Base-by-base conservation (phyloP, 2,113 vertebrate genomes). In the Cheilinus undulatus region DNA sequence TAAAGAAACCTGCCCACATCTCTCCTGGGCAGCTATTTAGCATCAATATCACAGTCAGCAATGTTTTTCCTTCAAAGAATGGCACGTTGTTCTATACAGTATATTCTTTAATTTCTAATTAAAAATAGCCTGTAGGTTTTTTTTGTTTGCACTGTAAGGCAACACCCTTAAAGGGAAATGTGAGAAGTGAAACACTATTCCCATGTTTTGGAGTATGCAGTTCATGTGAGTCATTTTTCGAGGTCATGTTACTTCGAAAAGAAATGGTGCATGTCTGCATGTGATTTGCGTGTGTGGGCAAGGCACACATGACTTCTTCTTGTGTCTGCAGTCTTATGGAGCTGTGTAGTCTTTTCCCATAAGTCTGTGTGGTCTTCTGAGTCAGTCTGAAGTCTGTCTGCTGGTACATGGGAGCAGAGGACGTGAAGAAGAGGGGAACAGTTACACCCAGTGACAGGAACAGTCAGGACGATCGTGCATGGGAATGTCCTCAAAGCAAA, bases 371-470 rank as follows among this genome's bases (percentile, higher is more conserved):
- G 80, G 85, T 85, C 87, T 69, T 30, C 65, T 78, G 80, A 69
- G 24, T 76, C 73, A 74, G 79, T 36, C 79, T 80, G 64, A 50
- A 73, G 72, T 27, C 12, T 2, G 27, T 78, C 75, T 86, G 69
- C 77, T 84, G 73, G 63, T 79, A 54, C 56, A 28, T 51, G 3
- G 23, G 49, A 46, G 26, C 72, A 78, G 73, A 58, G 53, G 73
- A 83, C 73, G 66, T 30, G 48, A 48, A 54, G 86, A 88, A 86
- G 81, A 85, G 78, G 86, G 50, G 79, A 86, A 66, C 69, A 78
- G 86, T 89, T 91, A 87, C 84, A 81, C 89, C 86, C 86, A 85
- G 38, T 65, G 59, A 81, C 73, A 87, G 68, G 70, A 70, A 40
- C 26, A 45, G 78, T 73, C 34, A 61, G 68, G 76, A 80, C 67